Percentiles rank a stretch among this genome's conserved stretches.
These are phyloP conservation scores for Hylyphantes graminicola DNA, from an alignment of 1,140 invertebrate genomes.

Conservation along the genomic window DNA sequence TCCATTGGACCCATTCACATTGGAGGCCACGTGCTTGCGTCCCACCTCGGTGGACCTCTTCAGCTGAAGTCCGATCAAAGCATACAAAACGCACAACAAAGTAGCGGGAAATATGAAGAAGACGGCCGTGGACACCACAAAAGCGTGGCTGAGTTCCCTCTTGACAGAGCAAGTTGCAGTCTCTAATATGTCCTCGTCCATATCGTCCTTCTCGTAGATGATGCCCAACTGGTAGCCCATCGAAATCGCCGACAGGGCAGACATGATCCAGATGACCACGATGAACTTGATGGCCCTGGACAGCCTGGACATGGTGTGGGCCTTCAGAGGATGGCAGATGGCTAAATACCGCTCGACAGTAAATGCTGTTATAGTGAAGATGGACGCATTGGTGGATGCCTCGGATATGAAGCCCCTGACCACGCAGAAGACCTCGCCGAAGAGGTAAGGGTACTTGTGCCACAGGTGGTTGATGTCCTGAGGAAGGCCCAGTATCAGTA, in stretches of 20 bases:
- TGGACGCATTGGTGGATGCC: constrained; percentile 91
- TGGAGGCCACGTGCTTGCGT: background rate
- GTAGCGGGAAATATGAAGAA: constrained; percentile 89
- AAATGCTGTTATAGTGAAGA: constrained; percentile 92
- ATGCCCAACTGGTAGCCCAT: constrained; percentile 70
- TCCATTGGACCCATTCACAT: constrained; percentile 20
- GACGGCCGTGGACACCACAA: constrained; percentile 83
- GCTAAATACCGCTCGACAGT: constrained; percentile 94
- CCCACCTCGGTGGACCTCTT: constrained; percentile 70
- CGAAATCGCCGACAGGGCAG: constrained; percentile 69
- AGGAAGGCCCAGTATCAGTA: constrained; percentile 78
- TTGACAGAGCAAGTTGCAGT: constrained; percentile 63
- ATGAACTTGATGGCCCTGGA: constrained; percentile 69
- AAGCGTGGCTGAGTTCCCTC: constrained; percentile 72
- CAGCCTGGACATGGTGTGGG: constrained; percentile 68
- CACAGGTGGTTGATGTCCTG: constrained; percentile 89
- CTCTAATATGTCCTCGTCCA: constrained; percentile 9
- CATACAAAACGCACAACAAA: constrained; percentile 84
- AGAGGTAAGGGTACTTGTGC: constrained; percentile 84
- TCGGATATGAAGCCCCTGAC: constrained; percentile 86
- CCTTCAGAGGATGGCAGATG: constrained; percentile 87
- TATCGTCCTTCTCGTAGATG: constrained; percentile 43
- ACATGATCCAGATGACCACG: constrained; percentile 68
- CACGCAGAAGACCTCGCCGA: constrained; percentile 87
- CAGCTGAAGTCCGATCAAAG: constrained; percentile 82